Evolutionary conservation across 2,113 vertebrate species (phyloP), one percentile per base, ranked within the genome.

Genomic region (Myotis yumanensis): DNA sequence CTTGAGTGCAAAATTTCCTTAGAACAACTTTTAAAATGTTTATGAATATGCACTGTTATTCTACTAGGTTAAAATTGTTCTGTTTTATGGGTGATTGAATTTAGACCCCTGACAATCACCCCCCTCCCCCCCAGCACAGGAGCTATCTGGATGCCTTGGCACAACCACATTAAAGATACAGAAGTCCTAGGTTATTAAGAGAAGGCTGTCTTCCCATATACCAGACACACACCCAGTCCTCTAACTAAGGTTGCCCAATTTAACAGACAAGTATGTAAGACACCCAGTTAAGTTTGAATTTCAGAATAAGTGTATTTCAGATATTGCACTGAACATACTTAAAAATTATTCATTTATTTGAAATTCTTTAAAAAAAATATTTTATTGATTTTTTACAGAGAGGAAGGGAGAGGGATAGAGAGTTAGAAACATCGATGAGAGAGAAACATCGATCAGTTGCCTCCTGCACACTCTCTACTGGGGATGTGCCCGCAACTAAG

Each of bases 11-110:
- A 94, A 97, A 94, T 66, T 80, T 32, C 28, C 37, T 87, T 83
- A 84, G 43, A 88, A 91, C 18, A 90, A 46, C 73, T 95, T 95
- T 69, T 88, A 95, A 59, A 54, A 85, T 25, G 54, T 62, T 86
- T 93, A 80, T 69, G 32, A 95, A 83, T 93, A 79, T 96, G 62
- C 7, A 22, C 7, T 75, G 62, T 86, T 71, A 66, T 40, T 89
- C 8, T 93, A 37, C 62, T 91, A 69, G 14, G 64, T 86, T 95
- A 28, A 10, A 77, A 25, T 48, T 35, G 9, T 92, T 94, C 4
- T 7, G 80, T 93, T 84, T 72, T 64, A 73, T 66, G 30, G 11
- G 18, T 28, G 85, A 25, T 64, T 23, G 5, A 89, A 71, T 37
- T 72, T 57, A 86, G 0, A 28, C 17, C 22, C 10, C 43, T 79